A percentile compares a stretch with the other conserved stretches of the same genome.
These are phyloP conservation scores for Ditula angustiorana DNA, from an alignment of 2,888 invertebrate genomes.

Conservation along the genomic window DNA sequence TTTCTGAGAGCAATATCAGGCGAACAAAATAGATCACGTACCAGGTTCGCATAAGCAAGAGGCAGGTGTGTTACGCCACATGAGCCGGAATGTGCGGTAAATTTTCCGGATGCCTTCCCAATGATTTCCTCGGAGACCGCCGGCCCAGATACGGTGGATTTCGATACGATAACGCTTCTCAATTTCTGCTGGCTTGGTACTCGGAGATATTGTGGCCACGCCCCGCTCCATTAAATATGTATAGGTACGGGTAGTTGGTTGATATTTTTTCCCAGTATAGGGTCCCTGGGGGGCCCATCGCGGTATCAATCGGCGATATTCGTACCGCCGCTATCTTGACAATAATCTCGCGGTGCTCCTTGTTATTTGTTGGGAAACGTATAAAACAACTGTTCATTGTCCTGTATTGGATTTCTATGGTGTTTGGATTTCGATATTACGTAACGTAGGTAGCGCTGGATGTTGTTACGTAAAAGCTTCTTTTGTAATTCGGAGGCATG, in stretches of 20 bases:
- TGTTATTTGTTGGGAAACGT: constrained; percentile 49
- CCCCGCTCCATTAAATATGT: constrained; percentile 76
- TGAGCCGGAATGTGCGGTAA: constrained; percentile 84
- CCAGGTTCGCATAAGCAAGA: constrained; percentile 71
- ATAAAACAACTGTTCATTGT: constrained; percentile 48
- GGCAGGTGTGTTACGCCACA: constrained; percentile 80
- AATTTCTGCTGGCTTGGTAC: constrained; percentile 76
- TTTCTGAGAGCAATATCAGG: constrained; percentile 60
- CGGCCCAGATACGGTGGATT: constrained; percentile 83
- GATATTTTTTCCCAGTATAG: constrained; percentile 61
- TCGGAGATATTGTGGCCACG: constrained; percentile 72
- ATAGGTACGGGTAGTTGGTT: constrained; percentile 61
- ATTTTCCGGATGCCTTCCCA: constrained; percentile 90
- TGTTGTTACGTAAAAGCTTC: not conserved
- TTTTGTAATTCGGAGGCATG: not conserved
- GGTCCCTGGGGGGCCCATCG: constrained; percentile 68
- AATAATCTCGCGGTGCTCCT: constrained; percentile 65
- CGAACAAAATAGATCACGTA: constrained; percentile 74
- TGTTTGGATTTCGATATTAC: constrained; percentile 29
- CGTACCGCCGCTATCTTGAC: constrained; percentile 60
- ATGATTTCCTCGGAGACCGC: constrained; percentile 91
- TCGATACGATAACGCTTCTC: constrained; percentile 84
- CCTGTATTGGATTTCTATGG: constrained; percentile 48
- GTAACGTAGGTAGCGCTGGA: constrained; percentile 2
- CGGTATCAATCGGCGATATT: constrained; percentile 77